Evolutionary conservation across 1,140 invertebrate species (phyloP), one percentile per base, ranked within the genome.

Genomic region (Microplitis demolitor): DNA sequence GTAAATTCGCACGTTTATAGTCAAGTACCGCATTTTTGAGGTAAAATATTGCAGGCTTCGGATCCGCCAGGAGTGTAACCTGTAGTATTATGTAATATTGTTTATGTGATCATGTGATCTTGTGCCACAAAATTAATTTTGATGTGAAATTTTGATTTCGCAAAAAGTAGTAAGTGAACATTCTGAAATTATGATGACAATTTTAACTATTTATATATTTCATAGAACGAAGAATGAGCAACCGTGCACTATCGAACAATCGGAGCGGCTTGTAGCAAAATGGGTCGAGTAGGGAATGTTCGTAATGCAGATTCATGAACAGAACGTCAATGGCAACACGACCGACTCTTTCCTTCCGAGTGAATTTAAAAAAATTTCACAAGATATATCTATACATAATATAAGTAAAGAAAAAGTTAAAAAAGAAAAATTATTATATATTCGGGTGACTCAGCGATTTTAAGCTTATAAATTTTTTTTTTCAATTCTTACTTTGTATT

Each of bases 171-270:
- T 24, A 2, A 24, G 24, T 35, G 33, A 68, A 68, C 35, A 58
- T 60, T 61, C 54, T 58, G 54, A 3, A 4, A 61, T 60, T 51
- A 24, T 16, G 37, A 14, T 14, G 56, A 9, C 5, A 9, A 9
- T 58, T 1, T 61, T n/a, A 54, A 24, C 62, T 69, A 51, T 34
- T 53, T 61, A 54, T 34, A 61, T 33, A 53, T 35, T 24, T 61
- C 61, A 11, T 11, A 50, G 39, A 11, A 39, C 11, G 11, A 16
- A 56, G 24, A 16, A 54, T 56, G 56, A 45, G 60, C 50, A 24
- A 64, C 54, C 66, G 72, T 73, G 72, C 60, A 64, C 72, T 73
- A 73, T 73, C 72, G 60, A 73, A 69, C 72, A 73, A 73, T 73
- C 72, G 72, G 35, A 69, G 60, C 72, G 53, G 63, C 63, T 67